Conservation (phyloP, 2,888 invertebrate genomes). For the Saturnia pavonia region DNA sequence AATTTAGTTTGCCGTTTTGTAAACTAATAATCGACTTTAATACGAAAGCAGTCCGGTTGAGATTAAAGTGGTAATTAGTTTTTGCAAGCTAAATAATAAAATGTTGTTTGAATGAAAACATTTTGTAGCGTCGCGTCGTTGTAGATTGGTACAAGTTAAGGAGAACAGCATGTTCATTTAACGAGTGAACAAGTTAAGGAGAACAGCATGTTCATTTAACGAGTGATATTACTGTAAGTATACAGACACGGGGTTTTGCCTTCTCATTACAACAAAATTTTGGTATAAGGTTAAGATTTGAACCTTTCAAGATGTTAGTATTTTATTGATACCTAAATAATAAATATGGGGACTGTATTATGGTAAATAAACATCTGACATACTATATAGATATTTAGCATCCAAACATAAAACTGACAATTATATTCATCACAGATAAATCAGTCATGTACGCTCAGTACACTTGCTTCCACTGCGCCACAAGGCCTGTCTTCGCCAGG, state of each 20-base stretch:
- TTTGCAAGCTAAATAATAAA: slow-evolving; percentile 15
- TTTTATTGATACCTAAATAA: no score
- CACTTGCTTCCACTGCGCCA: no score
- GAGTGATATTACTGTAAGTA: neutral
- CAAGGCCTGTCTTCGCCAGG: no score
- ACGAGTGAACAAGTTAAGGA: neutral
- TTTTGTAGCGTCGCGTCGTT: neutral
- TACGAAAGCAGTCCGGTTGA: neutral
- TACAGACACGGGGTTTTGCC: neutral
- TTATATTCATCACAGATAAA: no score
- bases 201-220: neutral
- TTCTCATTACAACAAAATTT: neutral
- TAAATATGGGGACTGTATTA: no score
- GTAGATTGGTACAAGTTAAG: neutral
- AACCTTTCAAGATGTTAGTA: no score
- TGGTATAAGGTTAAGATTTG: no score
- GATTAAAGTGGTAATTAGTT: slow-evolving; percentile 12
- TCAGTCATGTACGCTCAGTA: no score
- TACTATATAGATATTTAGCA: no score
- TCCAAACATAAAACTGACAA: no score
- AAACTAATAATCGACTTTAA: slow-evolving; percentile 15
- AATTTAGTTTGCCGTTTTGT: slow-evolving; percentile 14
- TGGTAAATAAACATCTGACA: no score
- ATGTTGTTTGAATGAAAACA: slow-evolving; percentile 27
- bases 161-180: neutral